These are phyloP conservation scores for Lucilia sericata DNA, from an alignment of 1,140 invertebrate species.

Conservation along the genomic window DNA sequence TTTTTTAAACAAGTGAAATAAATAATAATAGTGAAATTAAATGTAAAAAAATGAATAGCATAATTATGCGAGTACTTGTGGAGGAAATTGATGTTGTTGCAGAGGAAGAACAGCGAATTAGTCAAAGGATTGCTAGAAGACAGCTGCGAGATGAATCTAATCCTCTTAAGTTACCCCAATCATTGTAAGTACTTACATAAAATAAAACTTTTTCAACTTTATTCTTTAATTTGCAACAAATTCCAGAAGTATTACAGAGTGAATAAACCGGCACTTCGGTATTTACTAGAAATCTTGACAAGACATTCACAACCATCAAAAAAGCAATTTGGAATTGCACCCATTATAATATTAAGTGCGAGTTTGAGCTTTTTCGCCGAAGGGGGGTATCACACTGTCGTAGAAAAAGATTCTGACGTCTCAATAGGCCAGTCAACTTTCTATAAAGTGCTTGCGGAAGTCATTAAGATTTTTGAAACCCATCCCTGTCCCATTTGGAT, in stretches of 20 bases:
- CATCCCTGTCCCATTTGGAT: too few relatives aligned
- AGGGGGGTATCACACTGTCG: too few relatives aligned
- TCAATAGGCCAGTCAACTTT: neutral
- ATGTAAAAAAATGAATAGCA: too few relatives aligned
- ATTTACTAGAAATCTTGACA: too few relatives aligned
- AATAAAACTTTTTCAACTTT: neutral
- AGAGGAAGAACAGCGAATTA: neutral
- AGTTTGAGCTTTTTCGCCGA: too few relatives aligned
- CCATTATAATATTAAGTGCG: too few relatives aligned
- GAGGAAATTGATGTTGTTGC: neutral
- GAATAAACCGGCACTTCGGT: too few relatives aligned
- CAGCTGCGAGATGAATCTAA: neutral
- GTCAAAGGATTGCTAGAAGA: neutral
- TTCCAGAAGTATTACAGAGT: neutral
- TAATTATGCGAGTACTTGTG: too few relatives aligned
- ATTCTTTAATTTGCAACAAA: neutral
- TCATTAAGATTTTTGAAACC: neutral
- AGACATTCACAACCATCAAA: neutral
- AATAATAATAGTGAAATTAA: too few relatives aligned
- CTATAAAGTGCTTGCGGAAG: neutral
- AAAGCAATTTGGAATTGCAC: too few relatives aligned
- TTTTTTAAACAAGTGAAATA: too few relatives aligned
- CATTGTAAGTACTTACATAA: neutral
- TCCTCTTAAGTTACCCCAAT: conserved; percentile 8
- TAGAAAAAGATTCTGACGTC: neutral